Evolutionary conservation across 53 echinoderm and acorn worm genomes (phyloP).

Genomic region (Zoroaster sp.): DNA sequence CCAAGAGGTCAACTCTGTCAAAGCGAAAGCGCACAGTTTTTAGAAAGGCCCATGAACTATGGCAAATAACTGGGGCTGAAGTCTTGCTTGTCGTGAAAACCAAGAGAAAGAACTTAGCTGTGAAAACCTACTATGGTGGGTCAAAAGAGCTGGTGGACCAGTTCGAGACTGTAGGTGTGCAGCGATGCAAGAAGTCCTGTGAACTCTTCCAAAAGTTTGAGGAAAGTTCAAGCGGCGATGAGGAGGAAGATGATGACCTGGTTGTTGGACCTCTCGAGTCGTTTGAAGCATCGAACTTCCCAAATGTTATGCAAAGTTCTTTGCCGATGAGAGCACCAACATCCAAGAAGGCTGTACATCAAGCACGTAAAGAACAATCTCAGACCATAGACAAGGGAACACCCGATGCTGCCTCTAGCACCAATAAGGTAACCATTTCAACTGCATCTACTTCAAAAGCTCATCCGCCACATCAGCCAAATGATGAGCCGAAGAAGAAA

Average conservation of each 20-base stretch:
- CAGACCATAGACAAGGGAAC: no score
- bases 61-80: not conserved
- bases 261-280: not conserved
- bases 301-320: not conserved
- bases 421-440: no score
- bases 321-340: not conserved
- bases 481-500: no score
- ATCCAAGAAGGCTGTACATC: no score
- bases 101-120: not conserved
- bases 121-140: conserved; percentile 8
- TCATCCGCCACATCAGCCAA: no score
- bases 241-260: not conserved
- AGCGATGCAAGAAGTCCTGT: not conserved
- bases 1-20: not conserved
- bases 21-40: not conserved
- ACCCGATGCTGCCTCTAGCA: no score
- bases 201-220: conserved; percentile 4
- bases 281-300: not conserved
- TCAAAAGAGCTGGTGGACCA: not conserved
- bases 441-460: no score
- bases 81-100: conserved; percentile 3
- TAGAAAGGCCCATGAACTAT: conserved; percentile 1
- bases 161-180: not conserved
- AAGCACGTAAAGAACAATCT: no score
- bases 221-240: not conserved